phyloP scores from a whole-genome alignment of 1,140 invertebrate species.

The Diachasma alloeum region DNA sequence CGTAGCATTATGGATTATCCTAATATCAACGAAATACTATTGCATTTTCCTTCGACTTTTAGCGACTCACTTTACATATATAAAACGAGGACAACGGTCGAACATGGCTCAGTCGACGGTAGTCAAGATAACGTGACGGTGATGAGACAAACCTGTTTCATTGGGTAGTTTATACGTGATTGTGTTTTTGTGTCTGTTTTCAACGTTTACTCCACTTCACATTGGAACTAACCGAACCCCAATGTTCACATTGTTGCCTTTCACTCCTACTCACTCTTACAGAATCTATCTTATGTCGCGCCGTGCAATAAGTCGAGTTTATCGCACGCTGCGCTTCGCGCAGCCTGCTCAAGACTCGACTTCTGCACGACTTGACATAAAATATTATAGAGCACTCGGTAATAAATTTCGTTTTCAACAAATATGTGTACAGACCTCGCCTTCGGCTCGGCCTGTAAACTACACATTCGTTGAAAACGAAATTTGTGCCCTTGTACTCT shows the following conservation, averaged over 20 bases:
- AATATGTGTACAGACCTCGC: too few species aligned
- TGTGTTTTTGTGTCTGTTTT: slow-evolving; percentile 6
- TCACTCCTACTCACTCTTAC: slow-evolving; percentile 40
- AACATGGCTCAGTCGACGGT: background rate
- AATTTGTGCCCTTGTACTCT: too few species aligned
- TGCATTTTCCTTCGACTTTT: background rate
- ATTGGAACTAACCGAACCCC: background rate
- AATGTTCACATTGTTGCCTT: slow-evolving; percentile 59
- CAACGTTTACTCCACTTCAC: background rate
- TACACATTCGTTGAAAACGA: too few species aligned
- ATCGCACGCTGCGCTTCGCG: too few species aligned
- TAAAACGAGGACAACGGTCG: background rate
- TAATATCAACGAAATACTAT: background rate
- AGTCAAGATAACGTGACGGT: background rate
- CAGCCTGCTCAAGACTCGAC: too few species aligned
- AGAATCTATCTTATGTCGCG: background rate
- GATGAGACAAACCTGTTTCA: slow-evolving; percentile 9
- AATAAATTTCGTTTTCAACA: too few species aligned
- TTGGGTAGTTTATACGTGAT: background rate
- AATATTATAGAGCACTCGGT: too few species aligned
- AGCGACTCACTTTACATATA: background rate
- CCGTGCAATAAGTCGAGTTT: too few species aligned
- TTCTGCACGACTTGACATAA: too few species aligned
- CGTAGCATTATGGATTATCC: background rate
- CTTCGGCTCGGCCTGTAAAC: too few species aligned